Evolutionary conservation across 2,888 invertebrate genomes (phyloP).

Genomic region (Erebia aethiops): DNA sequence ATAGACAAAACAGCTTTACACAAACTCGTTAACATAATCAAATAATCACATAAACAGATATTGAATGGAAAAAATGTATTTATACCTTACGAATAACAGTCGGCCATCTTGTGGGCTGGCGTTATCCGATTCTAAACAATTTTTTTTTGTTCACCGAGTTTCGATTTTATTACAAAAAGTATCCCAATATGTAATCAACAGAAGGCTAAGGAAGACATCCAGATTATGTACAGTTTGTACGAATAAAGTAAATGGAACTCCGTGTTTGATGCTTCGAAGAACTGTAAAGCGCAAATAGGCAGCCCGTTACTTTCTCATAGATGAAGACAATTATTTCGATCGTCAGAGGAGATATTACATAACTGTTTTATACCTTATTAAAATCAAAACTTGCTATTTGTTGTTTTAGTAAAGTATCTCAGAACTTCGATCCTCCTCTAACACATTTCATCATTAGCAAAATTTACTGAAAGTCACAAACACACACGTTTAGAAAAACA

Average conservation of each 20-base stretch:
- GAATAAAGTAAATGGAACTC: constrained; percentile 53
- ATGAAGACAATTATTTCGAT: constrained; percentile 29
- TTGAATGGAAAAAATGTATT: constrained; percentile 60
- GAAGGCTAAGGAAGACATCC: constrained; percentile 52
- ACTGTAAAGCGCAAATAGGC: constrained; percentile 72
- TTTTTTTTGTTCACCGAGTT: constrained; percentile 61
- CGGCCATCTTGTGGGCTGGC: constrained; percentile 83
- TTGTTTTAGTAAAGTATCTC: constrained; percentile 47
- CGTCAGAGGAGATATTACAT: constrained; percentile 25
- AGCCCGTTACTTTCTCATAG: constrained; percentile 63
- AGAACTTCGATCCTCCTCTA: constrained; percentile 60
- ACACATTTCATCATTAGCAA: constrained; percentile 75
- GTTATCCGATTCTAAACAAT: constrained; percentile 74
- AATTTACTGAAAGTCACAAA: constrained; percentile 66
- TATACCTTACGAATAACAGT: constrained; percentile 81
- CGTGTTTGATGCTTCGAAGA: constrained; percentile 55
- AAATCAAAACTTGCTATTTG: constrained; percentile 47
- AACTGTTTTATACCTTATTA: constrained; percentile 53
- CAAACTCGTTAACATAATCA: constrained; percentile 35
- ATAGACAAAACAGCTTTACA: constrained; percentile 44
- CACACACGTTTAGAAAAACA: constrained; percentile 55
- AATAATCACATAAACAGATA: constrained; percentile 34
- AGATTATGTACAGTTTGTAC: constrained; percentile 52
- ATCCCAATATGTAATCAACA: constrained; percentile 52
- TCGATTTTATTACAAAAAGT: constrained; percentile 53